Percentiles rank a stretch among this genome's conserved stretches.
Conservation (phyloP, 2,113 vertebrate species). For the Lamprologus speciosus region DNA sequence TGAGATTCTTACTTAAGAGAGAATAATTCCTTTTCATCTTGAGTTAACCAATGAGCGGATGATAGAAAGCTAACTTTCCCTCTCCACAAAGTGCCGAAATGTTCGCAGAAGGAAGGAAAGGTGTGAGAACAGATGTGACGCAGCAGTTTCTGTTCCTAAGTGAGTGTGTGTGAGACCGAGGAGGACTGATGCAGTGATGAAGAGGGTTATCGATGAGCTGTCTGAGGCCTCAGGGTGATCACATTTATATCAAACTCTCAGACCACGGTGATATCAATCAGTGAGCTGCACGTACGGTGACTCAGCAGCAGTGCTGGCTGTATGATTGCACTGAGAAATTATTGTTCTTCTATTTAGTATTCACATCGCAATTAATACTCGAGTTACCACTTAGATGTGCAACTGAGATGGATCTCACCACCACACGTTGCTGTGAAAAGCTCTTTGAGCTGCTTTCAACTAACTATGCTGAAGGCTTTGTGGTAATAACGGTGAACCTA, state of each 20-base stretch:
- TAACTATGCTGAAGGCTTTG: not conserved
- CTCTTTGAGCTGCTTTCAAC: not conserved
- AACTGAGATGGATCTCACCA: not conserved
- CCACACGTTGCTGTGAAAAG: not conserved
- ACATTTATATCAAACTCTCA: not conserved
- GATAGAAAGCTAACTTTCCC: not conserved
- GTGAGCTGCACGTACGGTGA: not conserved
- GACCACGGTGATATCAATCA: not conserved
- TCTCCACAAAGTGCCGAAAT: not conserved
- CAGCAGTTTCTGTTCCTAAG: not conserved
- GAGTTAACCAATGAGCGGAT: not conserved
- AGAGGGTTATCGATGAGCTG: not conserved
- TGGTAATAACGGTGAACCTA: not conserved
- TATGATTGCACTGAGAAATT: not conserved
- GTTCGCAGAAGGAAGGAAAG: not conserved
- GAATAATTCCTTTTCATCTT: not conserved
- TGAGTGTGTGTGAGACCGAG: not conserved
- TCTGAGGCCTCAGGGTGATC: not conserved
- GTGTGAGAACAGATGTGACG: not conserved
- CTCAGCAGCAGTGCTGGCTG: not conserved
- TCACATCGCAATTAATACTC: not conserved
- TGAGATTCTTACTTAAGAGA: not conserved
- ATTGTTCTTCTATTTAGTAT: not conserved
- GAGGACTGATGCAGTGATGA: not conserved
- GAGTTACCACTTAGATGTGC: not conserved